Percentiles rank a stretch among this genome's conserved stretches.
Evolutionary conservation across 2,888 invertebrate genomes (phyloP).

Genomic region (Heliconius charithonia): DNA sequence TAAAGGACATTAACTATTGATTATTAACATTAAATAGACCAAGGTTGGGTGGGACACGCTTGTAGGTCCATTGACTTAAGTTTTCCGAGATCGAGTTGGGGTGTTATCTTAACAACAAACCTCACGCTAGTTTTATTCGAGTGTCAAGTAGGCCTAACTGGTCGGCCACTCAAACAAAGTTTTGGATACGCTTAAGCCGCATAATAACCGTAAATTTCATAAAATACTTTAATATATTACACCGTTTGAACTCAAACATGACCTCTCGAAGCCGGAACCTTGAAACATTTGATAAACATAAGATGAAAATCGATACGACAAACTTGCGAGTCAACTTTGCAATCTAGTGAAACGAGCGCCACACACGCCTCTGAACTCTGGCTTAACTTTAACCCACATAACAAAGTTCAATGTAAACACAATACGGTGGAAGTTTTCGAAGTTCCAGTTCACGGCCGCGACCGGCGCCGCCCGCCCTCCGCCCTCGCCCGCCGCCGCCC

Average conservation of each 20-base stretch:
- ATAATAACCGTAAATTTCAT: conserved; percentile 9
- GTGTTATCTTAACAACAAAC: conserved; percentile 3
- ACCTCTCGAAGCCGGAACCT: conserved; percentile 61
- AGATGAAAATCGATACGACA: conserved; percentile 81
- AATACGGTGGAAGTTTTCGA: conserved; percentile 81
- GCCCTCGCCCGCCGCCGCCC: conserved; percentile 27
- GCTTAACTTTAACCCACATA: conserved; percentile 84
- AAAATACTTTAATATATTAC: not conserved
- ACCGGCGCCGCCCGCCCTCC: conserved; percentile 53
- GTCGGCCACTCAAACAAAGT: not conserved
- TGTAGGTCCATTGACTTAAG: conserved; percentile 7
- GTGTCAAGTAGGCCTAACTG: not conserved
- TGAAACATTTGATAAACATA: conserved; percentile 79
- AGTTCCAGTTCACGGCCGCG: conserved; percentile 83
- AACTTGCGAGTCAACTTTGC: conserved; percentile 79
- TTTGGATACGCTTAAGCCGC: not conserved
- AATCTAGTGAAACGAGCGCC: conserved; percentile 75
- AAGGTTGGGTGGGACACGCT: not conserved
- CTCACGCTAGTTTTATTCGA: conserved; percentile 1
- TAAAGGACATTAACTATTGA: not conserved
- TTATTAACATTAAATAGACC: not conserved
- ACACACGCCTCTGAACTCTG: conserved; percentile 81
- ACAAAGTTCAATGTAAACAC: conserved; percentile 84
- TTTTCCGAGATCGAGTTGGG: not conserved
- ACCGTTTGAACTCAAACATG: conserved; percentile 45